phyloP scores from a whole-genome alignment of 2,113 vertebrate genomes.

The Sebastes fasciatus region DNA sequence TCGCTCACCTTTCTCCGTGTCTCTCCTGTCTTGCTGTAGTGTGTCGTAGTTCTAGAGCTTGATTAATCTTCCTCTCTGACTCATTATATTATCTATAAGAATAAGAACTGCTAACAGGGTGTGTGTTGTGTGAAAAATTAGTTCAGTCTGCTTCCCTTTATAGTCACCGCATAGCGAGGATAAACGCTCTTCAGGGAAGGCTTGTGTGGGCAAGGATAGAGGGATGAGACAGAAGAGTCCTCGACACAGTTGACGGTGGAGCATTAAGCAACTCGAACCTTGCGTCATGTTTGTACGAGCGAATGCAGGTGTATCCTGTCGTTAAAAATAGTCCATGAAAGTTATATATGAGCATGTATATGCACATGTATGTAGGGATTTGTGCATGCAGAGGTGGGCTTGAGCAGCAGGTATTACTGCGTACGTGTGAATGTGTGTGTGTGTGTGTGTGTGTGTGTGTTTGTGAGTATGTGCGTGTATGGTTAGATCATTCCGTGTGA shows the following conservation, averaged over 20 bases:
- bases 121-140: conserved; percentile 79
- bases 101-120: conserved; percentile 85
- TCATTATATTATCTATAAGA: conserved; percentile 84
- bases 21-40: conserved; percentile 79
- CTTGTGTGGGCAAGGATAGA: conserved; percentile 63
- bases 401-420: conserved; percentile 57
- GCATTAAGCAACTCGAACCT: conserved; percentile 60
- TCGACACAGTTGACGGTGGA: conserved; percentile 53
- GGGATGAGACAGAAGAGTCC: conserved; percentile 53
- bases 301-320: conserved; percentile 55
- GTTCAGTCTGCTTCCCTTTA: conserved; percentile 85
- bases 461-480: conserved; percentile 56
- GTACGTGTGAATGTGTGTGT: conserved; percentile 26
- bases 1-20: conserved; percentile 61
- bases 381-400: conserved; percentile 66
- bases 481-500: conserved; percentile 77
- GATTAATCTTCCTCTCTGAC: conserved; percentile 83
- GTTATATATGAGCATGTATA: conserved; percentile 69
- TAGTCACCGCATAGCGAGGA: conserved; percentile 80
- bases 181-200: conserved; percentile 74
- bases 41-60: conserved; percentile 82
- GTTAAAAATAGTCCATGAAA: conserved; percentile 61
- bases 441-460: conserved; percentile 45
- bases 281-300: conserved; percentile 51
- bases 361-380: conserved; percentile 70